Evolutionary conservation across 2,113 vertebrate genomes (phyloP).

Genomic region (pig (Sus scrofa)): T2T-Sscrofa CM000812.6:6148001-6148500

Average conservation of each 20-base stretch:
- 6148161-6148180: not conserved
- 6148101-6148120: not conserved
- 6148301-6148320: too few species aligned
- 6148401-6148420: not conserved
- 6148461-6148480: not conserved
- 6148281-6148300: not conserved
- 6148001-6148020: fast-evolving
- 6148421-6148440: not conserved
- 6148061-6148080: fast-evolving
- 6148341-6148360: fast-evolving
- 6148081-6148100: fast-evolving
- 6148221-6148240: not conserved
- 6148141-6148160: too few species aligned
- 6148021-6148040: fast-evolving
- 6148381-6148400: not conserved
- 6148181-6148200: not conserved
- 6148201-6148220: not conserved
- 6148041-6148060: too few species aligned
- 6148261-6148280: not conserved
- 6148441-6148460: not conserved
- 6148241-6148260: not conserved
- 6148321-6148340: too few species aligned
- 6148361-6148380: not conserved
- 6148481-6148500: not conserved
- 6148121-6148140: not conserved